These are phyloP conservation scores for Sciaenops ocellatus DNA, from an alignment of 2,797 vertebrate species.

Conservation along the genomic window DNA sequence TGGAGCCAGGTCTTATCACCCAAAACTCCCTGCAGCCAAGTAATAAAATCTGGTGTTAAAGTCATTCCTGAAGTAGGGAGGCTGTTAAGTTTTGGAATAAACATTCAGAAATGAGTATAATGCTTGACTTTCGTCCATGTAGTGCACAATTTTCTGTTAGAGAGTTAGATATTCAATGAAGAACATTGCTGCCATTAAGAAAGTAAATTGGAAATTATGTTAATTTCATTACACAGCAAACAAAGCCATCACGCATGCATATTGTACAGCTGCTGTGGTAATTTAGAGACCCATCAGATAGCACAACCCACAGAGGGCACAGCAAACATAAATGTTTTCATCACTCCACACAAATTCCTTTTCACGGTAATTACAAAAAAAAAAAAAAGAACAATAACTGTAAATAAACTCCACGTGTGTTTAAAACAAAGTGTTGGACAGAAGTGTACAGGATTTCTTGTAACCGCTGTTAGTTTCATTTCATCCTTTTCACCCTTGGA, in stretches of 20 bases:
- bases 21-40: background rate
- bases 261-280: background rate
- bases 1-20: background rate
- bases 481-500: conserved; percentile 23
- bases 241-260: background rate
- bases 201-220: background rate
- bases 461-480: conserved; percentile 13
- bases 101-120: background rate
- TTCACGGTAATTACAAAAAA: background rate
- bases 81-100: too few relatives aligned
- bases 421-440: background rate
- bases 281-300: background rate
- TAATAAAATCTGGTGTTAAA: background rate
- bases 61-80: background rate
- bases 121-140: background rate
- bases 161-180: background rate
- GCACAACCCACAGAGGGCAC: background rate
- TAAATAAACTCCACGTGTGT: background rate
- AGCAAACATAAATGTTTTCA: background rate
- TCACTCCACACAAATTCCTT: background rate
- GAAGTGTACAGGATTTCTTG: background rate
- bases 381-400: background rate
- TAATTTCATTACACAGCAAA: background rate
- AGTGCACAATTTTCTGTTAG: too few relatives aligned
- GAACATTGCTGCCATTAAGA: background rate